phyloP scores from a whole-genome alignment of 2,113 vertebrate genomes.

The Perca schrenkii region DNA sequence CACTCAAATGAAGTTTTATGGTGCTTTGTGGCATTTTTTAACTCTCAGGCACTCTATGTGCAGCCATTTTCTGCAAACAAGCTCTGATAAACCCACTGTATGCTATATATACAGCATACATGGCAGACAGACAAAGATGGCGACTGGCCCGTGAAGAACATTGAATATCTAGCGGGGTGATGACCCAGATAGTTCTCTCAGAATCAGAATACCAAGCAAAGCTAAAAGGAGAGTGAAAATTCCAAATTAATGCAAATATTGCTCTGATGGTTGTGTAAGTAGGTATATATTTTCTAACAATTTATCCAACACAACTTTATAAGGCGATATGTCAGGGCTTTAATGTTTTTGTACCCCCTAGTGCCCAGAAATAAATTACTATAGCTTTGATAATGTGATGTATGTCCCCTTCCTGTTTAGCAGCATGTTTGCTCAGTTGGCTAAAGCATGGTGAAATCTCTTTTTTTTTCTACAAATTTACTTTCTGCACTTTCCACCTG shows the following conservation, averaged over 20 bases:
- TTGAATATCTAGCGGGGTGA: background rate
- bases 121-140: too few relatives aligned
- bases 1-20: background rate
- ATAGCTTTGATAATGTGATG: background rate
- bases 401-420: background rate
- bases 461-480: background rate
- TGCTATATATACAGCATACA: too few relatives aligned
- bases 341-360: background rate
- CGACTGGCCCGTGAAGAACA: background rate
- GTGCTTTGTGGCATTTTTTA: background rate
- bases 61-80: too few relatives aligned
- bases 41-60: background rate
- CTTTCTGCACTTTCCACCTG: conserved; percentile 14
- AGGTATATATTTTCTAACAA: too few relatives aligned
- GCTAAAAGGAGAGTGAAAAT: too few relatives aligned
- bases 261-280: too few relatives aligned
- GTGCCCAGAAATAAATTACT: background rate
- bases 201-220: too few relatives aligned
- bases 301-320: background rate
- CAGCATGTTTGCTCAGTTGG: background rate
- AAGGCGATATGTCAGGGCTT: background rate
- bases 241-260: too few relatives aligned
- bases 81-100: too few relatives aligned
- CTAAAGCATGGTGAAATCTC: background rate
- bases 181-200: too few relatives aligned